Evolutionary conservation across 2,113 vertebrate genomes (phyloP).

Genomic region (Vimba vimba): DNA sequence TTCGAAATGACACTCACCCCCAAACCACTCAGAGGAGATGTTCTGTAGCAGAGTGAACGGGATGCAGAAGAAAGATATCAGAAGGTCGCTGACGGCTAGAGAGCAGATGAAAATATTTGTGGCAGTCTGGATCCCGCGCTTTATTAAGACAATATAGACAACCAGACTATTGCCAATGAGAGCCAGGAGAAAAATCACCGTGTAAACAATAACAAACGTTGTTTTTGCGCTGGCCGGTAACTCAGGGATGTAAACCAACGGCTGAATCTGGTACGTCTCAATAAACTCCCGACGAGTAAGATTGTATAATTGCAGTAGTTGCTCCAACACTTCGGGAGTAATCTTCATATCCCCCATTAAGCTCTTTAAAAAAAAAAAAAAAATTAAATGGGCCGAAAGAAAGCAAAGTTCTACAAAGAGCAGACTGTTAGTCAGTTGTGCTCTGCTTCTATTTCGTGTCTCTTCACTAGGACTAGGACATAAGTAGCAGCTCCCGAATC

Average conservation of each 20-base stretch:
- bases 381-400: neutral
- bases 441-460: neutral
- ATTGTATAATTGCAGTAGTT: slow-evolving; percentile 77
- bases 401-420: neutral
- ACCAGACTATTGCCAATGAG: slow-evolving; percentile 81
- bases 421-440: neutral
- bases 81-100: slow-evolving; percentile 82
- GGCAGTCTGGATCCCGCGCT: slow-evolving; percentile 74
- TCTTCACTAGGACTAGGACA: neutral
- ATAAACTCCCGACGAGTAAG: slow-evolving; percentile 81
- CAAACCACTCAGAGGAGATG: slow-evolving; percentile 81
- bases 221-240: slow-evolving; percentile 74
- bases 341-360: slow-evolving; percentile 65
- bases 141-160: slow-evolving; percentile 76
- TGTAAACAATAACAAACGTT: slow-evolving; percentile 76
- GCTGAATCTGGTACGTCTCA: slow-evolving; percentile 77
- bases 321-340: slow-evolving; percentile 74
- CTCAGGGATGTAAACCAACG: slow-evolving; percentile 80
- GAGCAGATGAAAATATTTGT: slow-evolving; percentile 82
- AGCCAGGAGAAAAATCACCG: slow-evolving; percentile 77
- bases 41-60: slow-evolving; percentile 83
- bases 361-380: no score
- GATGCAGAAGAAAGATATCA: slow-evolving; percentile 85
- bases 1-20: slow-evolving; percentile 71
- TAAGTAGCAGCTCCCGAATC: neutral